Evolutionary conservation across 2,113 vertebrate species (phyloP).

Genomic region (Megaceryle torquata): DNA sequence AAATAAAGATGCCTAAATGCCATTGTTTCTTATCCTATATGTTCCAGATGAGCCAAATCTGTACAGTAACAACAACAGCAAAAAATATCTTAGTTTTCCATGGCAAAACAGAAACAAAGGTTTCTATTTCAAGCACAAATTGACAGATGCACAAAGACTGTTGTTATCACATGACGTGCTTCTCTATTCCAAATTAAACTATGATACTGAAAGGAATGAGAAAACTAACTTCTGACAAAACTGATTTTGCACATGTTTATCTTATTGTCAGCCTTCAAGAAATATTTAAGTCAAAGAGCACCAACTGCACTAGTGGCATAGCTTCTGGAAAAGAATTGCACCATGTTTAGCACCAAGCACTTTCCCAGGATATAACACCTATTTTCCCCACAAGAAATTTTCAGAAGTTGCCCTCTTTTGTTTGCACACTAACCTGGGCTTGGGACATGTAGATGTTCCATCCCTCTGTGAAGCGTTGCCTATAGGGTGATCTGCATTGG

Average conservation of each 20-base stretch:
- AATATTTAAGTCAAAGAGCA: not conserved
- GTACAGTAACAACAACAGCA: not conserved
- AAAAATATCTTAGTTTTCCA: not conserved
- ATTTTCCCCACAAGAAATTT: not conserved
- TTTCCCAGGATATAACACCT: not conserved
- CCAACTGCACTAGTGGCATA: not conserved
- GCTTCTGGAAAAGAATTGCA: not conserved
- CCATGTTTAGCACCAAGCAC: not conserved
- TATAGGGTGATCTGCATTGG: not conserved
- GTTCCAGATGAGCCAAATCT: conserved; percentile 1
- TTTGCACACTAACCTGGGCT: not conserved
- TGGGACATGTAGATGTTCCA: not conserved
- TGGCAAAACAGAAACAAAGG: not conserved
- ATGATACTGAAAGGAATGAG: not conserved
- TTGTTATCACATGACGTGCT: not conserved
- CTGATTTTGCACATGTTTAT: not conserved
- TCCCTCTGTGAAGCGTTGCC: not conserved
- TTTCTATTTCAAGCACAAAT: conserved; percentile 31
- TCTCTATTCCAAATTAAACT: not conserved
- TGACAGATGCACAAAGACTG: not conserved
- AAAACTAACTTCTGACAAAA: not conserved
- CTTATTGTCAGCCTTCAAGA: not conserved
- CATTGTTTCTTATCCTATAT: not conserved
- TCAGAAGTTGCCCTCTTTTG: not conserved
- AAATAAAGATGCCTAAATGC: not conserved